Conservation (phyloP, 2,113 vertebrate species). For the Prionailurus viverrinus region DNA sequence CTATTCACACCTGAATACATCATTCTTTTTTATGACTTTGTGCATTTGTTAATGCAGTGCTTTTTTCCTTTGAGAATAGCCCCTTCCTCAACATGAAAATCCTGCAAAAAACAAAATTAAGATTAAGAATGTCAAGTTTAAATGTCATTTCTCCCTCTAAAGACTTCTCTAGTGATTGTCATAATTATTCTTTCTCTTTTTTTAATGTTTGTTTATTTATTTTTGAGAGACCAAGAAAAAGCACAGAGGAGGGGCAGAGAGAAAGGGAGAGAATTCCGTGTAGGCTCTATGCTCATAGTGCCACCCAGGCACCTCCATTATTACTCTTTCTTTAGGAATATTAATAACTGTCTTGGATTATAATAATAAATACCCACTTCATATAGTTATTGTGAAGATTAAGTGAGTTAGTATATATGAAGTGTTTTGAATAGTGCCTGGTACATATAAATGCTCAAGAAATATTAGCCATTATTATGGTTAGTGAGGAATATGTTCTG, state of each 20-base stretch:
- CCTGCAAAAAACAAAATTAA: background rate
- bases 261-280: no score
- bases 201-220: no score
- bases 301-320: no score
- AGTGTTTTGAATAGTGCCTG: conserved; percentile 5
- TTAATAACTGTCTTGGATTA: conserved; percentile 21
- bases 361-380: conserved; percentile 25
- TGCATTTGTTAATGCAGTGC: background rate
- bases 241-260: no score
- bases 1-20: background rate
- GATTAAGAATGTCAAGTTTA: background rate
- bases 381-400: background rate
- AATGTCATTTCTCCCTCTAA: background rate
- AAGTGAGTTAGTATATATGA: background rate
- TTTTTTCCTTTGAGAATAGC: background rate
- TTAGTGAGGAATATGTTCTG: background rate
- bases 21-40: background rate
- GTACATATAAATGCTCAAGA: background rate
- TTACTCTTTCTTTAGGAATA: conserved; percentile 26
- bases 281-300: no score
- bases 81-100: background rate
- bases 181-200: background rate
- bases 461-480: background rate
- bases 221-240: no score
- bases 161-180: background rate